Conservation (phyloP, 2,113 vertebrate species). For the Sarotherodon lohbergeri region DNA sequence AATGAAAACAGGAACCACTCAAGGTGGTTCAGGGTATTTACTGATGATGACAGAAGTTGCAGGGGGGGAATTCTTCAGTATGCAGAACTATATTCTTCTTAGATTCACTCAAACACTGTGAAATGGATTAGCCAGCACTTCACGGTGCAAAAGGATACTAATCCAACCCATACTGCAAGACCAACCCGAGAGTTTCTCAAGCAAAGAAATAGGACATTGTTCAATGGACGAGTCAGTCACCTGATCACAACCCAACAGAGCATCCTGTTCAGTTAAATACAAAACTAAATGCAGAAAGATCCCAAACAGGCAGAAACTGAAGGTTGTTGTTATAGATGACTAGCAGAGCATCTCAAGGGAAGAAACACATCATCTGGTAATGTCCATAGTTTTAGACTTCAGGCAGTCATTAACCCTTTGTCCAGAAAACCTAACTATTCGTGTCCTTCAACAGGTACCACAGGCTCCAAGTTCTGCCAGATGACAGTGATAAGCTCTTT, state of each 20-base stretch:
- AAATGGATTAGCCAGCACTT: rapidly evolving
- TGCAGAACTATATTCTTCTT: neutral
- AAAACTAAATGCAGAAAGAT: neutral
- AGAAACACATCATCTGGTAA: rapidly evolving
- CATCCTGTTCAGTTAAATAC: neutral
- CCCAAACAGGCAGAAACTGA: neutral
- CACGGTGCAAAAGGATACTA: neutral
- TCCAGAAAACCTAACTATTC: neutral
- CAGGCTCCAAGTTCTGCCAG: neutral
- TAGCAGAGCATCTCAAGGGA: neutral
- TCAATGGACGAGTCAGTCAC: neutral
- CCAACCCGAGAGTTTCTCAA: neutral
- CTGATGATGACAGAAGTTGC: neutral
- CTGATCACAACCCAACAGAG: neutral
- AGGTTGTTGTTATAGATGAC: neutral
- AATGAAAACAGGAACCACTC: neutral
- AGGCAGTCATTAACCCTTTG: neutral
- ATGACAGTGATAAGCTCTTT: neutral
- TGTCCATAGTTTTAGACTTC: neutral
- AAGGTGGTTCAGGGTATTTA: neutral
- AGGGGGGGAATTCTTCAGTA: neutral
- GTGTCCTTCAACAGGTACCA: neutral
- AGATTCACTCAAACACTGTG: neutral
- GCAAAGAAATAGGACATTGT: neutral
- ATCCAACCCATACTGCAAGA: neutral